These are phyloP conservation scores for Pristionchus pacificus DNA, from an alignment of 1,140 invertebrate species.

Conservation along the genomic window DNA sequence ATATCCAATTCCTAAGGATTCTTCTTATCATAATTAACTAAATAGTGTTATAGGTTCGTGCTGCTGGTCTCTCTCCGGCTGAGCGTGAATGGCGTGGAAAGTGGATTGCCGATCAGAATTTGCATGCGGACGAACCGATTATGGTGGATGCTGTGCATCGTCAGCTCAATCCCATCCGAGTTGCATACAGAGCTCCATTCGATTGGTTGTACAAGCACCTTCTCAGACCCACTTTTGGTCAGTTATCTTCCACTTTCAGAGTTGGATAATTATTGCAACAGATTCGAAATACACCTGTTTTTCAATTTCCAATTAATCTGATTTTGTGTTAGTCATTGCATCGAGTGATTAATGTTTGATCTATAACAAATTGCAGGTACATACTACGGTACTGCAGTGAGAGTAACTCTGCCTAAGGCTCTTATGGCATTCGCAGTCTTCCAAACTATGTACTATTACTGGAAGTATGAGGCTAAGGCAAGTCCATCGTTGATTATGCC, in stretches of 20 bases:
- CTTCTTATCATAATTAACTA: not conserved
- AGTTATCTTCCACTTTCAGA: too few relatives aligned
- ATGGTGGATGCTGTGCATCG: conserved; percentile 52
- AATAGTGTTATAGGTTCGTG: conserved; percentile 11
- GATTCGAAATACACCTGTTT: too few relatives aligned
- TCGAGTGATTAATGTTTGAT: conserved; percentile 1
- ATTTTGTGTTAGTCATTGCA: too few relatives aligned
- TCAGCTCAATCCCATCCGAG: conserved; percentile 52
- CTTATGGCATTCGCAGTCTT: conserved; percentile 36
- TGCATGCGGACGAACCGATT: conserved; percentile 56
- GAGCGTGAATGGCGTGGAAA: conserved; percentile 55
- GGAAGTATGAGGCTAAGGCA: conserved; percentile 49
- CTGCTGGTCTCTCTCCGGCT: conserved; percentile 44
- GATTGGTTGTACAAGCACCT: conserved; percentile 51
- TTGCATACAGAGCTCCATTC: conserved; percentile 50
- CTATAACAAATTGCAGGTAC: conserved; percentile 31
- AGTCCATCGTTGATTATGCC: not conserved
- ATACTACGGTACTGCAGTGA: conserved; percentile 44
- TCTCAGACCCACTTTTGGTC: conserved; percentile 16
- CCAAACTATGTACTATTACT: conserved; percentile 44
- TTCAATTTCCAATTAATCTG: too few relatives aligned
- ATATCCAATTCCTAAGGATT: not conserved
- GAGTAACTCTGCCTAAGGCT: conserved; percentile 44
- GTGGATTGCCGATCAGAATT: conserved; percentile 50
- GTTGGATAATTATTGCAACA: too few relatives aligned